Conservation (phyloP, 1,140 invertebrate genomes). For the Cherax quadricarinatus region DNA sequence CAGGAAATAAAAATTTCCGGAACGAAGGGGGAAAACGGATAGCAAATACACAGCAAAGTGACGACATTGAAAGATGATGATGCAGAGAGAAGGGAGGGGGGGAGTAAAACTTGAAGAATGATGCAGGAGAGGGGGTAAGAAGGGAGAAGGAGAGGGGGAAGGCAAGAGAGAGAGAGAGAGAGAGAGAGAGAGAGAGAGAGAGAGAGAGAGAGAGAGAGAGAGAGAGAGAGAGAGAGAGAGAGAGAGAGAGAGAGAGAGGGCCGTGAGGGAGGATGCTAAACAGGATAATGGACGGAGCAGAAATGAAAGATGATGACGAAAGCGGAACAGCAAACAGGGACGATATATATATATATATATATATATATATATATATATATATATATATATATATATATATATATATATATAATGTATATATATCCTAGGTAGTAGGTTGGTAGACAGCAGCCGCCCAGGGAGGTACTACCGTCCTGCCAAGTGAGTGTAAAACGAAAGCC, state of each 20-base stretch:
- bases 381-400: constrained; percentile 31
- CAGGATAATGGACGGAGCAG: neutral
- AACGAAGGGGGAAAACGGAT: neutral
- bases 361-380: constrained; percentile 38
- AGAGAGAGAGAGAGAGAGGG: neutral
- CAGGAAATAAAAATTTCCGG: too few relatives aligned
- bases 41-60: neutral
- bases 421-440: too few relatives aligned
- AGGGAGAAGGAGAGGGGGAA: too few relatives aligned
- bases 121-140: neutral
- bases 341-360: constrained; percentile 33
- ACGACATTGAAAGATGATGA: neutral
- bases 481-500: too few relatives aligned
- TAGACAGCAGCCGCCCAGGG: too few relatives aligned
- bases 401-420: too few relatives aligned
- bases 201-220: neutral
- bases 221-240: neutral
- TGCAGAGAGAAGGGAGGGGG: neutral
- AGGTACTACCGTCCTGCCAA: too few relatives aligned
- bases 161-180: neutral
- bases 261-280: neutral
- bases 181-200: neutral
- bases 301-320: neutral
- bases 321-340: neutral
- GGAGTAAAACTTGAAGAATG: neutral